These are phyloP conservation scores for Chaenogobius annularis DNA, from an alignment of 2,113 vertebrate genomes.

Conservation along the genomic window DNA sequence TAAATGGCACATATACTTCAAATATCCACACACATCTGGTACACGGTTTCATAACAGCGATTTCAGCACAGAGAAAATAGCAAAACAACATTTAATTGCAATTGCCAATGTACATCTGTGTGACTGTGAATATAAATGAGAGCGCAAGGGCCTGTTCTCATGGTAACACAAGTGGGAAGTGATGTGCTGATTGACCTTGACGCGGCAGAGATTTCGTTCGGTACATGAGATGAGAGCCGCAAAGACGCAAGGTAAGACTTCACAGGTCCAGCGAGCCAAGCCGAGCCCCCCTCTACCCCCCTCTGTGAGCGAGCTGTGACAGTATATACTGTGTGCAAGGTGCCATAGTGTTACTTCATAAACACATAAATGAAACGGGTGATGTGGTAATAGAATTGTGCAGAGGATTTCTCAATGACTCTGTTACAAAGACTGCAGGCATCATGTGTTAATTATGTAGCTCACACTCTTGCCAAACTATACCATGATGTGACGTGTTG, in stretches of 20 bases:
- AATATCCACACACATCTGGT: conserved; percentile 31
- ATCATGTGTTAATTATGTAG: conserved; percentile 57
- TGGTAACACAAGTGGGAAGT: conserved; percentile 71
- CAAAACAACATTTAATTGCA: conserved; percentile 70
- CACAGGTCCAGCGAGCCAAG: conserved; percentile 8
- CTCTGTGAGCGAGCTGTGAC: background rate
- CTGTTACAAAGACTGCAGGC: conserved; percentile 53
- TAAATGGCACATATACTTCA: background rate
- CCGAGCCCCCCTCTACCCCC: background rate
- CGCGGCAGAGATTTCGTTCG: conserved; percentile 46
- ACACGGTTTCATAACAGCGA: conserved; percentile 39
- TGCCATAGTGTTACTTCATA: conserved; percentile 6
- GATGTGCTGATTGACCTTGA: conserved; percentile 72
- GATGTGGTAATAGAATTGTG: conserved; percentile 37
- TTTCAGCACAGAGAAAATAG: conserved; percentile 45
- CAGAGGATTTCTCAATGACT: conserved; percentile 50
- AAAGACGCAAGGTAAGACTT: conserved; percentile 43
- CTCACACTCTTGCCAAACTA: conserved; percentile 43
- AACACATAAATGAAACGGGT: conserved; percentile 32
- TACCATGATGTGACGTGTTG: conserved; percentile 35
- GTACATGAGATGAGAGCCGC: conserved; percentile 22
- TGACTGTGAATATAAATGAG: conserved; percentile 74
- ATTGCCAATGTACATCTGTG: conserved; percentile 69
- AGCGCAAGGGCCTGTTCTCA: conserved; percentile 69
- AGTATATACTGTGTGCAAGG: background rate